Percentiles rank a stretch among this genome's conserved stretches.
Conservation (phyloP, 2,113 vertebrate genomes). For the Sapajus apella region DNA sequence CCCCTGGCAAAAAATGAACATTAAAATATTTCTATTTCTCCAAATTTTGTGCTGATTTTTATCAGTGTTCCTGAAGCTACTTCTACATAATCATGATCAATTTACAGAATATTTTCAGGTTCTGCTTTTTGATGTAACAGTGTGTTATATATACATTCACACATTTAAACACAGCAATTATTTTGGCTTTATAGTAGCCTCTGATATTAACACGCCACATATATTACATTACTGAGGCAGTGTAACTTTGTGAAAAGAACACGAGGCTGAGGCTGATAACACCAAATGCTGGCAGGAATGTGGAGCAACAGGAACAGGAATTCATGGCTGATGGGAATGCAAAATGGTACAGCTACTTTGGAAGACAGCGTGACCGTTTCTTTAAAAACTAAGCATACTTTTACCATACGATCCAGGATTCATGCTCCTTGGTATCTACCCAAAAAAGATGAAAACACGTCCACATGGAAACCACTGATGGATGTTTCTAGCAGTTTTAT, state of each 20-base stretch:
- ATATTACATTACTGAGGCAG: background rate
- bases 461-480: background rate
- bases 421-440: background rate
- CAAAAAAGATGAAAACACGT: background rate
- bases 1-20: background rate
- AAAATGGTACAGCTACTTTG: background rate
- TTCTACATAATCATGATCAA: background rate
- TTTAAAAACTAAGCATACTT: slow-evolving; percentile 12
- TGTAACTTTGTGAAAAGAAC: background rate
- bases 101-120: background rate
- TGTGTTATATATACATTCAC: background rate
- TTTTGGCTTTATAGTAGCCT: background rate
- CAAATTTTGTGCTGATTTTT: background rate
- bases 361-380: background rate
- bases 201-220: background rate
- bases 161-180: background rate
- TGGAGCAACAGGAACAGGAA: background rate
- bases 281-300: background rate
- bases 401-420: background rate
- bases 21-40: background rate
- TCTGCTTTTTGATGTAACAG: background rate
- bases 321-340: background rate
- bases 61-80: background rate
- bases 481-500: slow-evolving; percentile 19
- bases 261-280: background rate